Evolutionary conservation across 2,888 invertebrate genomes (phyloP), one percentile per base, ranked within the genome.

Genomic region (Campopleginae sp.): DNA sequence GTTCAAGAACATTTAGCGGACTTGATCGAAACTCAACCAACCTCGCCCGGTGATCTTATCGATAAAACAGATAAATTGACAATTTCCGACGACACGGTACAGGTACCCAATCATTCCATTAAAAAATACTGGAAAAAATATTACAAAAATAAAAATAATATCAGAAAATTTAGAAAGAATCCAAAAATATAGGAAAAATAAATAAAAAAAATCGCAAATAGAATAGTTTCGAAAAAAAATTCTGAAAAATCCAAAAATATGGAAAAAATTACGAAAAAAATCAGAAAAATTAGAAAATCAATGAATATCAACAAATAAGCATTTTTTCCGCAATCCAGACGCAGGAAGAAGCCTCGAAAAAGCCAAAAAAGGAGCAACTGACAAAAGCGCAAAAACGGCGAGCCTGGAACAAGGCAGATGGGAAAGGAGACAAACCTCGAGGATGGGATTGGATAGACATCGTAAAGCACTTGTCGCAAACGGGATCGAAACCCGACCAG

Each of bases 361-460:
- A 96, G 91, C 95, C 95, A 65, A 97, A 97, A 92, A 97, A 97
- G 89, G 98, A 98, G 90, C 98, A 98, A 80, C 92, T 99, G 88
- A 98, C 98, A 8, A 99, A 99, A 94, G 95, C 98, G 0, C 98
- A 99, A 94, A 99, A 99, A 93, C 95, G 98, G 14, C 95, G 97
- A 83, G 97, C 97, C 91, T 98, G 98, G 97, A 98, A 98, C 92
- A 95, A 96, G 80, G 95, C 97, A 0, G 98, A 98, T 93, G 94
- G 95, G 65, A 96, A 96, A 44, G 98, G 98, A 0, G 98, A 98
- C 91, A 96, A 95, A 87, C 97, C 98, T 0, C 94, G 99, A 42
- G 99, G 99, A 0, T 98, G 96, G 96, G 96, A 99, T 94, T 99
- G 99, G 99, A 96, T 99, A 12, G 99, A 99, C 92, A 96, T 99